A percentile compares a stretch with the other conserved stretches of the same genome.
These are phyloP conservation scores for Andinoacara biseriatus DNA, from an alignment of 2,113 vertebrate species.

Conservation along the genomic window DNA sequence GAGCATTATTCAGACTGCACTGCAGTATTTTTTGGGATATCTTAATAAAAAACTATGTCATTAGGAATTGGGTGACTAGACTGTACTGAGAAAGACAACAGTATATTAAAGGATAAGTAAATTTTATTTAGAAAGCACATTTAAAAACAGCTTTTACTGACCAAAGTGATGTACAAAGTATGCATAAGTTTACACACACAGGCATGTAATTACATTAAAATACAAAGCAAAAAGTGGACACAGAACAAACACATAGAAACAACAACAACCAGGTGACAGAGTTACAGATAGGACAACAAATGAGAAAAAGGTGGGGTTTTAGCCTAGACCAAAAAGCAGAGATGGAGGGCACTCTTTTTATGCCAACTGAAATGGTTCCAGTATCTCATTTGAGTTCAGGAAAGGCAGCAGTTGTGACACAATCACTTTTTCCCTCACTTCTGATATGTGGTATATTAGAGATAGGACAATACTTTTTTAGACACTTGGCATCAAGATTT, in stretches of 20 bases:
- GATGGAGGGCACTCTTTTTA: background rate
- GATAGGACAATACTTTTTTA: too few relatives aligned
- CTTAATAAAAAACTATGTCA: background rate
- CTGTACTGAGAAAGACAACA: background rate
- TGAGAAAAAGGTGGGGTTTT: background rate
- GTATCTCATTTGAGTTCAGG: too few relatives aligned
- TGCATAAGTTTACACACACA: background rate
- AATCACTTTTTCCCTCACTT: too few relatives aligned
- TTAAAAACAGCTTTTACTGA: background rate
- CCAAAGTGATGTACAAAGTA: background rate
- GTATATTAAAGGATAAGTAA: background rate
- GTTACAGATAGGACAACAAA: background rate
- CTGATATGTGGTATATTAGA: too few relatives aligned
- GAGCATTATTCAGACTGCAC: background rate
- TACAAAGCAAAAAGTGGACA: background rate
- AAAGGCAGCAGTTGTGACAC: too few relatives aligned
- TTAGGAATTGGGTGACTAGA: background rate
- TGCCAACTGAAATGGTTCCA: too few relatives aligned
- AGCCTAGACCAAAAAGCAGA: background rate
- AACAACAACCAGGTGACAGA: background rate
- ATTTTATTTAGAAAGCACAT: background rate
- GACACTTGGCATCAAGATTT: too few relatives aligned
- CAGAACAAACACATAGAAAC: background rate
- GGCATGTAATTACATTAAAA: background rate
- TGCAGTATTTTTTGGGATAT: background rate